Evolutionary conservation across 2,888 invertebrate genomes (phyloP), one percentile per base, ranked within the genome.

Genomic region (Cremastobaeus sp.): DNA sequence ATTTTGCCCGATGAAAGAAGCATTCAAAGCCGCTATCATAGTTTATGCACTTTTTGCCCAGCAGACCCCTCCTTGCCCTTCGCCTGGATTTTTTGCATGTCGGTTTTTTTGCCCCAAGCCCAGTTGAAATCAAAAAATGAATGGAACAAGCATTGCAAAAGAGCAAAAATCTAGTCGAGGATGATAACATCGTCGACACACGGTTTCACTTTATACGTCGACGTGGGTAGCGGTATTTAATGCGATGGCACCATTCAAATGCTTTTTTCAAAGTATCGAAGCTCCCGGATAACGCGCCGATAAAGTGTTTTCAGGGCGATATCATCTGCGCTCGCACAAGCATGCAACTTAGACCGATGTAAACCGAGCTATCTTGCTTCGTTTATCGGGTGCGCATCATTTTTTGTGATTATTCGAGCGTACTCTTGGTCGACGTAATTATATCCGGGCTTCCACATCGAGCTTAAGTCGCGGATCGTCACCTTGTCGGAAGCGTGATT

Each of bases 211-310:
- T 60, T 54, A 59, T 54, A 65, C 70, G 59, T 69, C 43, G 62
- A 62, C 74, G 69, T 74, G 54, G 74, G 68, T 69, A 74, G 74
- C 69, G 69, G 70, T 70, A 70, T 74, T 70, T 70, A 70, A 70
- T 70, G 69, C 74, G 69, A 70, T 70, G 74, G 70, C 65, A 70
- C 70, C 74, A 65, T 74, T 70, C 65, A 74, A 70, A 74, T 74
- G 70, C 50, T 70, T 70, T 74, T 69, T 65, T 65, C 74, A 64
- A 62, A 74, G 60, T 59, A 70, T 60, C 69, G 70, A 48, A 66
- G 74, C 74, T 74, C 74, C 74, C 65, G 74, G 74, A 70, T 74
- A 74, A 74, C 70, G 66, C 74, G 70, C 70, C 70, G 74, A 74
- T 74, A 74, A 70, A 62, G 70, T 66, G 70, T 66, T 74, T 70